A percentile compares a stretch with the other conserved stretches of the same genome.
These are phyloP conservation scores for Sesia bembeciformis DNA, from an alignment of 2,888 invertebrate genomes.

Conservation along the genomic window DNA sequence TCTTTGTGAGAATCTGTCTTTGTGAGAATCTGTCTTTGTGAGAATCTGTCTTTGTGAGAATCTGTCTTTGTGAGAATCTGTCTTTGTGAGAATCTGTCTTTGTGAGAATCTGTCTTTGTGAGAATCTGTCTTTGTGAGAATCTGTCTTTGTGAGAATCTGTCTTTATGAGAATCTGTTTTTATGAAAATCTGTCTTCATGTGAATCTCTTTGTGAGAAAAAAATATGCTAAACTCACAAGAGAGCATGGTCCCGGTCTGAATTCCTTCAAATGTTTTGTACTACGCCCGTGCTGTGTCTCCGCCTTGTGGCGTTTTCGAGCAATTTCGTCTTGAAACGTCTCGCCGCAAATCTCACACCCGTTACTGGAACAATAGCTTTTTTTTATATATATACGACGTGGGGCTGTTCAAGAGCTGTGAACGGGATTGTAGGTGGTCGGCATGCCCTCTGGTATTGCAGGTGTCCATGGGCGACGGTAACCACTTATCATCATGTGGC, in stretches of 20 bases:
- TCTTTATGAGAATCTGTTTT: too few species aligned
- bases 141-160: not conserved
- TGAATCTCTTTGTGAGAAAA: not conserved
- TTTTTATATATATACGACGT: too few species aligned
- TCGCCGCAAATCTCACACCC: slow-evolving; percentile 24
- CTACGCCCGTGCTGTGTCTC: not conserved
- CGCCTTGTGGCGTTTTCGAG: not conserved
- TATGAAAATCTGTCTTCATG: not conserved
- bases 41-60: not conserved
- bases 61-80: not conserved
- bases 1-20: not conserved
- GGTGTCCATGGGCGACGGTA: too few species aligned
- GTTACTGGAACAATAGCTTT: slow-evolving; percentile 11
- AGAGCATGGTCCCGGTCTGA: not conserved
- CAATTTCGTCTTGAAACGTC: slow-evolving; percentile 11
- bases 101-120: too few species aligned
- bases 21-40: not conserved
- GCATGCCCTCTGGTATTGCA: too few species aligned
- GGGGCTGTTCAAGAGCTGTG: too few species aligned
- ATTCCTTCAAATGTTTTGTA: not conserved
- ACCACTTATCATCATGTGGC: too few species aligned
- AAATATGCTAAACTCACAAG: not conserved
- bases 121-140: not conserved
- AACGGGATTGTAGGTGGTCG: too few species aligned
- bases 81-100: too few species aligned